phyloP scores from a whole-genome alignment of 2,888 invertebrate species.

The Dicranocentrus wangi region DNA sequence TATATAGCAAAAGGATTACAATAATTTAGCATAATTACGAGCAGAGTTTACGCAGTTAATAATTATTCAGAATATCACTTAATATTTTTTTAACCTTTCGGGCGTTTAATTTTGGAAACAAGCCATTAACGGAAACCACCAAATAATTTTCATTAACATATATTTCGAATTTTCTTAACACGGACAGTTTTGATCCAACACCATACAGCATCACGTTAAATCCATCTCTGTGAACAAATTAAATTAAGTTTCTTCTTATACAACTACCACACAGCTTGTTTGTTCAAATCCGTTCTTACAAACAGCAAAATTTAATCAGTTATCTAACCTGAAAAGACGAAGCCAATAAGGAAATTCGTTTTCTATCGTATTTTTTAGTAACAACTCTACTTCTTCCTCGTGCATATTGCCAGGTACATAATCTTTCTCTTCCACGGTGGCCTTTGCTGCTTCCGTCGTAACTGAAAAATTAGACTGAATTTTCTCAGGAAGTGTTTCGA shows the following conservation, averaged over 20 bases:
- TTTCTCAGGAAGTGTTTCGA: conserved; percentile 56
- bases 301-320: too few species aligned
- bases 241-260: neutral
- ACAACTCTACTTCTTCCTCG: conserved; percentile 29
- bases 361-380: conserved; percentile 24
- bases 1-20: neutral
- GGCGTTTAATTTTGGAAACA: conserved; percentile 90
- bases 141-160: conserved; percentile 79
- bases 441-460: conserved; percentile 57
- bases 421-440: conserved; percentile 21
- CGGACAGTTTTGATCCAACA: conserved; percentile 88
- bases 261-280: neutral
- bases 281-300: too few species aligned
- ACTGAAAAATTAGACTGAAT: conserved; percentile 64
- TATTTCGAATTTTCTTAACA: conserved; percentile 85
- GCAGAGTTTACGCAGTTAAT: neutral
- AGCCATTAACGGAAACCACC: conserved; percentile 90
- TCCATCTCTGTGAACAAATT: conserved; percentile 81
- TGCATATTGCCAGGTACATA: conserved; percentile 39
- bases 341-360: conserved; percentile 69
- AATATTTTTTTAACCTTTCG: conserved; percentile 79
- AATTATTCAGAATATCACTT: neutral
- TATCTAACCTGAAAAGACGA: conserved; percentile 54
- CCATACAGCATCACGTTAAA: conserved; percentile 92
- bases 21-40: neutral